A percentile compares a stretch with the other conserved stretches of the same genome.
Conservation (phyloP, 2,888 invertebrate species). For the Tethea ocularis region DNA sequence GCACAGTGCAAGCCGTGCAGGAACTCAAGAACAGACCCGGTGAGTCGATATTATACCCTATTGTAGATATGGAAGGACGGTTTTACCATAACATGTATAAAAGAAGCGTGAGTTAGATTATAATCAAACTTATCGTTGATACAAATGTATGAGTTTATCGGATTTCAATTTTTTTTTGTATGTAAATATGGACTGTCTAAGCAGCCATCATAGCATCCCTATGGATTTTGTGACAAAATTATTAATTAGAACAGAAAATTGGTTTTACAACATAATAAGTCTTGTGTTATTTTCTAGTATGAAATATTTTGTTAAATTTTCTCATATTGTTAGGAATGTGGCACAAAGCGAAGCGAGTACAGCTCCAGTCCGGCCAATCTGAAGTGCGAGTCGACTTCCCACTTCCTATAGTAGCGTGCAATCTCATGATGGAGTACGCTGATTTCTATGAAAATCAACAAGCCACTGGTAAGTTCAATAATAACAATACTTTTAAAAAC, state of each 20-base stretch:
- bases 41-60: slow-evolving; percentile 37
- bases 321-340: slow-evolving; percentile 92
- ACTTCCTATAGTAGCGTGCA: slow-evolving; percentile 98
- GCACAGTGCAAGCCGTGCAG: slow-evolving; percentile 97
- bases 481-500: neutral
- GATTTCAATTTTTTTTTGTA: no score
- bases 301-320: no score
- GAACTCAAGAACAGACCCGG: slow-evolving; percentile 97
- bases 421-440: slow-evolving; percentile 98
- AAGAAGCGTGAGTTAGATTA: no score
- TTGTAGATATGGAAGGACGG: neutral
- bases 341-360: slow-evolving; percentile 98
- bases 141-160: no score
- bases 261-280: no score
- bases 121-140: no score
- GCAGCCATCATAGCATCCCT: no score
- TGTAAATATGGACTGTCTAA: no score
- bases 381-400: slow-evolving; percentile 99
- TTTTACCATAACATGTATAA: neutral
- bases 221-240: no score
- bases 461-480: slow-evolving; percentile 85
- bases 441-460: slow-evolving; percentile 98
- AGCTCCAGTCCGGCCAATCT: slow-evolving; percentile 94
- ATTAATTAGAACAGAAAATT: no score
- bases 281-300: no score